These are phyloP conservation scores for Catagonus wagneri DNA, from an alignment of 2,113 vertebrate species.

Conservation along the genomic window DNA sequence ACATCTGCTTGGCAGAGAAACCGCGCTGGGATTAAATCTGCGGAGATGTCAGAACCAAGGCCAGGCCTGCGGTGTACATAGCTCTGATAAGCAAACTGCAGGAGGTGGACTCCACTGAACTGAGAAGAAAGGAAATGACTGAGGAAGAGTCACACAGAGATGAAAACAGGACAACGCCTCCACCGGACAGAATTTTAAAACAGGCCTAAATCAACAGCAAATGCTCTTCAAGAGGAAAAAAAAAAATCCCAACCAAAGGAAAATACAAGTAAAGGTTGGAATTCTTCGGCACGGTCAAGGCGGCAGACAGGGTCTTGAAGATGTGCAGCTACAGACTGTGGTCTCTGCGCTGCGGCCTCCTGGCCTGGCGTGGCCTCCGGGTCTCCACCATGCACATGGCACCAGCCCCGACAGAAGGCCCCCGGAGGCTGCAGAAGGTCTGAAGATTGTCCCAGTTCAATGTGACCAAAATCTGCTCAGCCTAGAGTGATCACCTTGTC, in stretches of 20 bases:
- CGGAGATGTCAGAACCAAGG: slow-evolving; percentile 18
- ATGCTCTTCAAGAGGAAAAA: slow-evolving; percentile 29
- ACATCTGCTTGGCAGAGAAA: slow-evolving; percentile 57
- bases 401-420: not conserved
- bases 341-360: not conserved
- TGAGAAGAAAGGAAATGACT: slow-evolving; percentile 25
- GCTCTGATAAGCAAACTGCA: slow-evolving; percentile 58
- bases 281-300: not conserved
- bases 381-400: not conserved
- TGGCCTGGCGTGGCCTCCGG: not conserved
- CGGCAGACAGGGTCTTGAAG: not conserved
- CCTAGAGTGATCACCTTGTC: not conserved
- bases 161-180: slow-evolving; percentile 43
- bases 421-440: not conserved
- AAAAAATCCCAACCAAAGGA: not conserved
- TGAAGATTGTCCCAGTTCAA: not conserved
- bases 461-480: not conserved
- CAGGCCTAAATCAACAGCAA: slow-evolving; percentile 61
- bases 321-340: not conserved
- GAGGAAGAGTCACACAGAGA: slow-evolving; percentile 50
- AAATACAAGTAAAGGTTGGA: slow-evolving; percentile 31
- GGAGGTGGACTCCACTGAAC: slow-evolving; percentile 14
- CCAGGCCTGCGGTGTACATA: not conserved
- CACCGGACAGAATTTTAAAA: slow-evolving; percentile 39
- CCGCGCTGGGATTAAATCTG: not conserved